phyloP scores from a whole-genome alignment of 2,888 invertebrate genomes.

The Nasonia oneida region DNA sequence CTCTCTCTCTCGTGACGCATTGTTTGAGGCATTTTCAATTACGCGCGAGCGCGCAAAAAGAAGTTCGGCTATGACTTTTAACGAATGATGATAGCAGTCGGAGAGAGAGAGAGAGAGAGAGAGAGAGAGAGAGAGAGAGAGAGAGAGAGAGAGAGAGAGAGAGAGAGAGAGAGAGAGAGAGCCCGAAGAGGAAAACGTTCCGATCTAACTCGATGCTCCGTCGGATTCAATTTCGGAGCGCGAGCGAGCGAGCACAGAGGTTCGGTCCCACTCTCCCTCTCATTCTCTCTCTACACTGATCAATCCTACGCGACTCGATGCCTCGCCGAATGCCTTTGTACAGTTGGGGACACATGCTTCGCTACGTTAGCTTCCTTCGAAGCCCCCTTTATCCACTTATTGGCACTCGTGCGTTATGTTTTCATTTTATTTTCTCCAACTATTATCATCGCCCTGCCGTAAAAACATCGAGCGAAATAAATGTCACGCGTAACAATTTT shows the following conservation, averaged over 20 bases:
- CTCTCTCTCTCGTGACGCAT: constrained; percentile 20
- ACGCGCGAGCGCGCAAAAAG: constrained; percentile 38
- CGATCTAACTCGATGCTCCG: constrained; percentile 37
- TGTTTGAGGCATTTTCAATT: constrained; percentile 55
- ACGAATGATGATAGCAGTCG: constrained; percentile 37
- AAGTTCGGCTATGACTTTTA: constrained; percentile 31
- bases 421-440: not conserved
- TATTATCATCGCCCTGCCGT: not conserved
- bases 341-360: not conserved
- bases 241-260: not conserved
- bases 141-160: not conserved
- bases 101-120: not conserved
- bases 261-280: not conserved
- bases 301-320: constrained; percentile 18
- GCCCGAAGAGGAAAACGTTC: constrained; percentile 32
- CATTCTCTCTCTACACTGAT: not conserved
- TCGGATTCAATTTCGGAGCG: constrained; percentile 41
- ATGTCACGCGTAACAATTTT: too few relatives aligned
- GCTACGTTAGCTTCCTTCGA: not conserved
- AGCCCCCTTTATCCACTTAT: constrained; percentile 1
- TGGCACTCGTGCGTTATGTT: not conserved
- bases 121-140: not conserved
- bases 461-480: too few relatives aligned
- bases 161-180: too few relatives aligned
- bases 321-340: constrained; percentile 27